Conservation (phyloP, 2,113 vertebrate species). For the Oryzias celebensis region DNA sequence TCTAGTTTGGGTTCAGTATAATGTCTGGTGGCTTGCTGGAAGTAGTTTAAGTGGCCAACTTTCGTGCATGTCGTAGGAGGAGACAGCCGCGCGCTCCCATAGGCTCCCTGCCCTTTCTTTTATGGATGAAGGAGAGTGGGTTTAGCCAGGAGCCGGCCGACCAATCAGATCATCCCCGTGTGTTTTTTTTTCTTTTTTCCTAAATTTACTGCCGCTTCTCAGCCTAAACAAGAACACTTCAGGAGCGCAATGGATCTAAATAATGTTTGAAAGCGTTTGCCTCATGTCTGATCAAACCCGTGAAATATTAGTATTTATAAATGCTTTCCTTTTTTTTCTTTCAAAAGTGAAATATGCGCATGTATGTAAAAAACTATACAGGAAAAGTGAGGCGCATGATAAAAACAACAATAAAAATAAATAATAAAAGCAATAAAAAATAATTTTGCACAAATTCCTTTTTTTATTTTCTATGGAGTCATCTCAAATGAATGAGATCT, state of each 20-base stretch:
- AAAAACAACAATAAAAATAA: not conserved
- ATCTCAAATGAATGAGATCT: no score
- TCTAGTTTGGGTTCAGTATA: slow-evolving; percentile 73
- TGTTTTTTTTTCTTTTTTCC: slow-evolving; percentile 28
- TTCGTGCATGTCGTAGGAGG: slow-evolving; percentile 79
- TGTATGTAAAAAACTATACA: not conserved
- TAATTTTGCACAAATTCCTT: no score
- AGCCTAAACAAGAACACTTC: slow-evolving; percentile 33
- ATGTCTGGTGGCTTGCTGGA: slow-evolving; percentile 78
- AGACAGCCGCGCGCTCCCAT: slow-evolving; percentile 79
- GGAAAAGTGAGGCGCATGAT: not conserved
- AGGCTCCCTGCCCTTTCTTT: slow-evolving; percentile 85
- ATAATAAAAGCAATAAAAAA: no score
- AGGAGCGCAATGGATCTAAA: slow-evolving; percentile 44
- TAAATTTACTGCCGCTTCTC: slow-evolving; percentile 58
- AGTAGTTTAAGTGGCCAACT: slow-evolving; percentile 84
- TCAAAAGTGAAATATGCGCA: not conserved
- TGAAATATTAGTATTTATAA: slow-evolving; percentile 21
- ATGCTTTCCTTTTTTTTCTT: slow-evolving; percentile 3
- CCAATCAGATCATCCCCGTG: slow-evolving; percentile 78
- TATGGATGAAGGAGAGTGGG: slow-evolving; percentile 85
- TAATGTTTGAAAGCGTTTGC: slow-evolving; percentile 33
- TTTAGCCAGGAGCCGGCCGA: slow-evolving; percentile 68
- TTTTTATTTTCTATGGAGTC: no score
- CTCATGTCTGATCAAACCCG: slow-evolving; percentile 13